Evolutionary conservation across 2,113 vertebrate species (phyloP).

Genomic region (Podiceps cristatus): DNA sequence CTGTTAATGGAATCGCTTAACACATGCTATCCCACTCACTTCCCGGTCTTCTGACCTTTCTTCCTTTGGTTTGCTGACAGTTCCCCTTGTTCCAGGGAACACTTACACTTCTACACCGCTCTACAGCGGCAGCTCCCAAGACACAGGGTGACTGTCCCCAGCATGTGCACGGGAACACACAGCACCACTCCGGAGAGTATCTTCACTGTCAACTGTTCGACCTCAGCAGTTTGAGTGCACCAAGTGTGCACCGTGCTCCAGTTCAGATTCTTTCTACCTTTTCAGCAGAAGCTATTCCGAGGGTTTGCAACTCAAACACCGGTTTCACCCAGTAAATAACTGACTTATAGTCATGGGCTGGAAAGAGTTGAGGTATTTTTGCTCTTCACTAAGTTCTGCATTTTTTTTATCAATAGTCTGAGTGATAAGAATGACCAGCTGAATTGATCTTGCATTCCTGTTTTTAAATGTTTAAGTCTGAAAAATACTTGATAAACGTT

Average conservation of each 20-base stretch:
- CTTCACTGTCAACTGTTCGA: neutral
- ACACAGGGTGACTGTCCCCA: neutral
- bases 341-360: neutral
- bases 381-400: neutral
- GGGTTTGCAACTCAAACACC: neutral
- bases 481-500: neutral
- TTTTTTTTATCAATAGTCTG: neutral
- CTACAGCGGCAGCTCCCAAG: neutral
- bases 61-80: constrained; percentile 6
- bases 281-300: neutral
- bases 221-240: neutral
- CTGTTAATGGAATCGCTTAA: neutral
- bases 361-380: neutral
- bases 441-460: neutral
- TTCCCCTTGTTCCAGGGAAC: neutral
- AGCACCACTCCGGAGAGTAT: neutral
- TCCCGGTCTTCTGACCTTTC: neutral
- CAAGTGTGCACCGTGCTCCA: neutral
- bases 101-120: neutral
- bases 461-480: neutral
- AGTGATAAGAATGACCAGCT: neutral
- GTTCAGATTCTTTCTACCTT: neutral
- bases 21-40: neutral
- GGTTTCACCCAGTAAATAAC: neutral
- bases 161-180: neutral